These are phyloP conservation scores for Bombus cullumanus DNA, from an alignment of 1,140 invertebrate species.

Conservation along the genomic window DNA sequence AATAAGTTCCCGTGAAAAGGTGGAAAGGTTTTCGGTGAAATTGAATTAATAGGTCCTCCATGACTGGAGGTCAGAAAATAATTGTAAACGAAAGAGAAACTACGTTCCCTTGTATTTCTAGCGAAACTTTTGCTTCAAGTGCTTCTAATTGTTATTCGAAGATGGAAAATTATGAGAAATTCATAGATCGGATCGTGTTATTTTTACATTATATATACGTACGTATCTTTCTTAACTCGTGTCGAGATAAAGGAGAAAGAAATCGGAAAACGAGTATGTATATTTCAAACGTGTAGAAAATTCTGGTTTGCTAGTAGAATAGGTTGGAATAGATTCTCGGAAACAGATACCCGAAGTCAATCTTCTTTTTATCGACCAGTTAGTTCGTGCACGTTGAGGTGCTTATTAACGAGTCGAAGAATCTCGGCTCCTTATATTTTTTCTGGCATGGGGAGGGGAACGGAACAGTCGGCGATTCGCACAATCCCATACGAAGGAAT, in stretches of 20 bases:
- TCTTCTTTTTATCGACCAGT: constrained; percentile 6
- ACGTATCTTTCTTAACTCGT: too few species aligned
- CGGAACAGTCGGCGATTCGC: constrained; percentile 14
- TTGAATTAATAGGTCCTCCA: not conserved
- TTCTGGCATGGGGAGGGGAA: not conserved
- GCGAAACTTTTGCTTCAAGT: not conserved
- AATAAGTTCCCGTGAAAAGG: constrained; percentile 21
- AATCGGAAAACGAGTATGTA: not conserved
- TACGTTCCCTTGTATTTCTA: not conserved
- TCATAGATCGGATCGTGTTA: not conserved
- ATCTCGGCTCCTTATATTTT: not conserved
- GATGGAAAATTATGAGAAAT: not conserved
- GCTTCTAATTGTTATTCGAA: not conserved
- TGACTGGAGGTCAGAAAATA: not conserved
- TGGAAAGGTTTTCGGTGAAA: constrained; percentile 13
- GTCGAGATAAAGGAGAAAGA: not conserved
- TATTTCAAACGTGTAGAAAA: not conserved
- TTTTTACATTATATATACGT: too few species aligned
- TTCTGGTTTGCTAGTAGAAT: not conserved
- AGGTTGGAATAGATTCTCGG: not conserved
- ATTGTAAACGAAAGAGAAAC: constrained; percentile 16
- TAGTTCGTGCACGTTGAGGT: not conserved
- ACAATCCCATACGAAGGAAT: not conserved
- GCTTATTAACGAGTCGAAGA: constrained; percentile 18
- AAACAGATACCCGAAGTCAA: not conserved